Evolutionary conservation across 2,113 vertebrate species (phyloP), one percentile per base, ranked within the genome.

Genomic region (Lepus europaeus): DNA sequence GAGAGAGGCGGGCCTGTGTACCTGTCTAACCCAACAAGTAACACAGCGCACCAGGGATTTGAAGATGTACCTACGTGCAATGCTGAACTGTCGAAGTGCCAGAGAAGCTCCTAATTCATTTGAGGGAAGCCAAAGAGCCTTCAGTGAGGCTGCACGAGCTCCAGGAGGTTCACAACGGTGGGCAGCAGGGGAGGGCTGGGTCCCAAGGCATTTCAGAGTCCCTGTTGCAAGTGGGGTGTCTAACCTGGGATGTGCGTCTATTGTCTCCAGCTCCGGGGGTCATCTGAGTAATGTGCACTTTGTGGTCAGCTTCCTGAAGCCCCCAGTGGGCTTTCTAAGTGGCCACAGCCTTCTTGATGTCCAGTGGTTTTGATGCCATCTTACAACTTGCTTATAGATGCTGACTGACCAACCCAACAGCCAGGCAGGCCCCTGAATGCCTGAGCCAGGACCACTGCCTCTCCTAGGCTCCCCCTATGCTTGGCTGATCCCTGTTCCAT

Each of bases 341-440:
- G 39, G 19, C 59, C 3, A 19, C 68, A 13, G n/a, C 45, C 5
- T 51, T 70, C 45, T 29, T 1, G 3, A 61, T 14, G 29, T 9
- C 22, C 29, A 8, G n/a, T 1, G 6, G 33, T 49, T 45, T 33
- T 14, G 9, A 29, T 36, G 72, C 36, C 59, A 76, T 29, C 1
- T 45, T n/a, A 72, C 31, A 14, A 76, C 27, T 49, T 31, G 6
- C 36, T 74, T 31, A 64, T 36, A n/a, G 7, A 27, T 39, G 9
- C 49, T 5, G 25, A 33, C 0, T 0, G 16, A 29, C 68, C 25
- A 4, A 51, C n/a, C 31, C 2, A 31, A 6, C 6, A 10, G 39
- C 29, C 4, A 45, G 4, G 84, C 14, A 73, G 51, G 31, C 14
- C n/a, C 0, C 6, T 13, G 51, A 36, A 14, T 36, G 53, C 49